Base-by-base conservation (phyloP, 1,140 invertebrate species). In the Bombyx mori region DNA sequence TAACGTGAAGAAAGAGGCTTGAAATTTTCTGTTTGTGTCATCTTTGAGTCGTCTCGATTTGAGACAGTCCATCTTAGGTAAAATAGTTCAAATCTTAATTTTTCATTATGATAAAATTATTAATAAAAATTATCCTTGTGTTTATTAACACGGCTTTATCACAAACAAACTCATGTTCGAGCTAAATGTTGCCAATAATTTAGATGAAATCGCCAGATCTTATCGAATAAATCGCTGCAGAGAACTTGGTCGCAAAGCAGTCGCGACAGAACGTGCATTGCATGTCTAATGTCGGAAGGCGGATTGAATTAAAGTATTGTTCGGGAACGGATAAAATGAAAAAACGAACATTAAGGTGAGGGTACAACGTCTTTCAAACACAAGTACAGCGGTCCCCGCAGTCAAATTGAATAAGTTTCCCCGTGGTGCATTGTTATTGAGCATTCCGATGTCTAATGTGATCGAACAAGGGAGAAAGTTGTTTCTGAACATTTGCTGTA, bases 331-430 rank as follows among this genome's bases (percentile, higher is more conserved):
- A 79, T 73, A 75, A 75, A 71, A 66, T 65, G 57, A 66, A 73
- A 69, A 74, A 75, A 68, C 64, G 63, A 69, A 71, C 67, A 66
- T 12, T 54, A 68, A 66, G 62, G 73, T 68, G 62, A 61, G 74
- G 63, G 71, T 61, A 79, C 77, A 82, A 82, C 77, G 73, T 71
- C 66, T 79, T 78, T 79, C 73, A 80, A 72, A 73, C 65, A 71
- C 68, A 73, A 75, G 72, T 80, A 79, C 74, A 79, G 77, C 76
- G 76, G 76, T 84, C 73, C 77, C 75, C 61, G 68, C 75, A 76
- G 74, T 75, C 71, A 84, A 80, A 80, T 82, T 82, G 81, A 82
- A 79, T 84, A 80, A 84, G 77, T 80, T 80, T 68, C 72, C 73
- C 69, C 64, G 67, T 65, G 66, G 72, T 69, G 73, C 75, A 74